phyloP scores from a whole-genome alignment of 2,113 vertebrate species.

The Ceyx melanurus region DNA sequence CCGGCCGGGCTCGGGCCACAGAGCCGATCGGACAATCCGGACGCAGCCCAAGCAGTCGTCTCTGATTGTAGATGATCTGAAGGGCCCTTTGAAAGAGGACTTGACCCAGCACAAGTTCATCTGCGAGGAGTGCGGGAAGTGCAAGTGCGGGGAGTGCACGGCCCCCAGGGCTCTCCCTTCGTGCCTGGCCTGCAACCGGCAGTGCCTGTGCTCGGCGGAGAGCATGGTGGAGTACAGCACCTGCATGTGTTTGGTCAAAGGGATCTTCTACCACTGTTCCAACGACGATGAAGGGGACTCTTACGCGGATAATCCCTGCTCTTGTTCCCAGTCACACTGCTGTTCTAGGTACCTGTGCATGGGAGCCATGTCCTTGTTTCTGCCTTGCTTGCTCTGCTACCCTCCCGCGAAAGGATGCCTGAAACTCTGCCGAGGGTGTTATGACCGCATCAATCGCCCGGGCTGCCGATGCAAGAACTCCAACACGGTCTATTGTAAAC shows the following conservation, averaged over 20 bases:
- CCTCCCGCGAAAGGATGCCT: constrained; percentile 92
- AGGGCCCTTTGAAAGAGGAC: constrained; percentile 84
- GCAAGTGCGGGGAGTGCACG: constrained; percentile 93
- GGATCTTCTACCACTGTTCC: constrained; percentile 97
- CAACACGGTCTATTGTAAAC: constrained; percentile 97
- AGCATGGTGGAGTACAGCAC: constrained; percentile 94
- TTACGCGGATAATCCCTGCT: constrained; percentile 94
- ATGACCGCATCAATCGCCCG: constrained; percentile 88
- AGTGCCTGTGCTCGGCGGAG: constrained; percentile 94
- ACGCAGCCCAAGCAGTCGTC: constrained; percentile 88
- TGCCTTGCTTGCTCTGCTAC: constrained; percentile 96
- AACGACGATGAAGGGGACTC: constrained; percentile 94
- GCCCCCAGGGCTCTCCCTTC: constrained; percentile 90
- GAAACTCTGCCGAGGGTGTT: constrained; percentile 87
- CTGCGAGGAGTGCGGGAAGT: constrained; percentile 93
- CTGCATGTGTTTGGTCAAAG: constrained; percentile 97
- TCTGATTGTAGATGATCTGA: constrained; percentile 82
- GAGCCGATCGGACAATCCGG: constrained; percentile 81
- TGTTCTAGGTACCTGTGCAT: constrained; percentile 95
- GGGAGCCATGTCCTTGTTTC: constrained; percentile 88
- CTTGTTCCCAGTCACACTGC: constrained; percentile 92
- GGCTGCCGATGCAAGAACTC: constrained; percentile 98
- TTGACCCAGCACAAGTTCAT: constrained; percentile 89
- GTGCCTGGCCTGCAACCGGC: constrained; percentile 89
- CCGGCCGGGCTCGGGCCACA: constrained; percentile 70